Conservation (phyloP, 1,140 invertebrate genomes). For the Ceratina japonica region DNA sequence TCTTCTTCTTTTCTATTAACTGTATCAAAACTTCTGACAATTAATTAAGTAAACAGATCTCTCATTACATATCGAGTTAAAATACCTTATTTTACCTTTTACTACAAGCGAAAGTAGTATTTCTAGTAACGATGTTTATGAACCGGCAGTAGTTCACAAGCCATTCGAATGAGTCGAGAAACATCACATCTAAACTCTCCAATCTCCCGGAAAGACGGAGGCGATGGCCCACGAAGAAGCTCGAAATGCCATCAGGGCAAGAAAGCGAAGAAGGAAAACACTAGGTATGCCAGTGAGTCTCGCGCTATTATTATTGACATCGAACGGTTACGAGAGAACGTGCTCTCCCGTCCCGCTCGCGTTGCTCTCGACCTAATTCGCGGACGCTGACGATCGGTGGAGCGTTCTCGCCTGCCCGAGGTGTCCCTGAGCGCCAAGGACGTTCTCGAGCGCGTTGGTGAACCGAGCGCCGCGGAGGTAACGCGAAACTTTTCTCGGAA, state of each 20-base stretch:
- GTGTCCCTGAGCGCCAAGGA: conserved; percentile 71
- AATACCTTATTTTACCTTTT: no score
- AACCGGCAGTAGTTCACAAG: not conserved
- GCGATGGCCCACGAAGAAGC: not conserved
- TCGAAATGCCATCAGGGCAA: not conserved
- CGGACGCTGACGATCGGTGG: conserved; percentile 63
- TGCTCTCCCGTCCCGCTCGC: conserved; percentile 43
- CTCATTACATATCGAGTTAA: no score
- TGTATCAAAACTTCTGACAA: not conserved
- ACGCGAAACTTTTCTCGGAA: conserved; percentile 53
- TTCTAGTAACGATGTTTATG: not conserved
- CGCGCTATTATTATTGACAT: conserved; percentile 67
- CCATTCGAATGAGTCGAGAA: no score
- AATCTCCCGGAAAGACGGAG: not conserved
- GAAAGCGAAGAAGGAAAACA: conserved; percentile 47
- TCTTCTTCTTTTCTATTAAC: not conserved
- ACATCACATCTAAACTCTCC: no score
- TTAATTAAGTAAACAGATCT: no score
- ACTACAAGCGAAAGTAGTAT: no score
- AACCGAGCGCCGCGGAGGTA: conserved; percentile 50
- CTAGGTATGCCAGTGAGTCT: conserved; percentile 35
- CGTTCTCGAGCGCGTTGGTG: conserved; percentile 58
- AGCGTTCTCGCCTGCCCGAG: conserved; percentile 63
- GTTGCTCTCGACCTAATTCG: conserved; percentile 73
- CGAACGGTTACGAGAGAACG: conserved; percentile 61